Percentiles rank a stretch among this genome's conserved stretches.
Conservation (phyloP, 2,888 invertebrate species). For the Dyspetes luteomarginatus region DNA sequence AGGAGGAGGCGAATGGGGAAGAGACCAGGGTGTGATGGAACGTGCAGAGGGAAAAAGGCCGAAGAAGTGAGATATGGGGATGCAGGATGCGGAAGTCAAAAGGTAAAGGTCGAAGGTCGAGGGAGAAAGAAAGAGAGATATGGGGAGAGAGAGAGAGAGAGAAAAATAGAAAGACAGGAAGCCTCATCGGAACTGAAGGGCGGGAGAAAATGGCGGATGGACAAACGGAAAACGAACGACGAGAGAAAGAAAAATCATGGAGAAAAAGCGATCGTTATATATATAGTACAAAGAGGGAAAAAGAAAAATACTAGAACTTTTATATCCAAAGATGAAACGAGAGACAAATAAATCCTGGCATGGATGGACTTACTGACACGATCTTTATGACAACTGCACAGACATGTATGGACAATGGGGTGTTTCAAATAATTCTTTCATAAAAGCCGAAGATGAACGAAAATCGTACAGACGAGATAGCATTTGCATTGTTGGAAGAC, state of each 20-base stretch:
- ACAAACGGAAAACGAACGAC: constrained; percentile 44
- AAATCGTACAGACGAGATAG: not conserved
- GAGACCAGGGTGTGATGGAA: constrained; percentile 26
- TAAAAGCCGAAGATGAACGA: constrained; percentile 10
- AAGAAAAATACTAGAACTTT: constrained; percentile 25
- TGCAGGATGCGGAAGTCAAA: constrained; percentile 58
- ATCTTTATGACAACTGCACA: constrained; percentile 32
- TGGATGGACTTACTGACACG: constrained; percentile 38
- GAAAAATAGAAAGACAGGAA: constrained; percentile 18
- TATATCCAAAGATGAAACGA: constrained; percentile 29
- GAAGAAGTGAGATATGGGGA: constrained; percentile 17
- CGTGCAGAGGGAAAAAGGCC: not conserved
- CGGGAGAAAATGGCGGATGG: constrained; percentile 23
- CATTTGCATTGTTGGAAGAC: not conserved
- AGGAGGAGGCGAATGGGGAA: constrained; percentile 22
- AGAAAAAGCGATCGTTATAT: constrained; percentile 1
- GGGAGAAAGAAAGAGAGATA: not conserved
- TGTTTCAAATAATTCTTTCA: constrained; percentile 35
- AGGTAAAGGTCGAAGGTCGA: constrained; percentile 56
- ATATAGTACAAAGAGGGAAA: not conserved
- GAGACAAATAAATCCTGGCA: constrained; percentile 60
- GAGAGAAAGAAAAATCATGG: constrained; percentile 34
- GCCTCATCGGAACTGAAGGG: constrained; percentile 42
- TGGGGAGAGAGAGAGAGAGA: not conserved
- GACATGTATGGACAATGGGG: not conserved